Evolutionary conservation across 2,797 vertebrate genomes (phyloP), one percentile per base, ranked within the genome.

Genomic region (Loris lydekkerianus): DNA sequence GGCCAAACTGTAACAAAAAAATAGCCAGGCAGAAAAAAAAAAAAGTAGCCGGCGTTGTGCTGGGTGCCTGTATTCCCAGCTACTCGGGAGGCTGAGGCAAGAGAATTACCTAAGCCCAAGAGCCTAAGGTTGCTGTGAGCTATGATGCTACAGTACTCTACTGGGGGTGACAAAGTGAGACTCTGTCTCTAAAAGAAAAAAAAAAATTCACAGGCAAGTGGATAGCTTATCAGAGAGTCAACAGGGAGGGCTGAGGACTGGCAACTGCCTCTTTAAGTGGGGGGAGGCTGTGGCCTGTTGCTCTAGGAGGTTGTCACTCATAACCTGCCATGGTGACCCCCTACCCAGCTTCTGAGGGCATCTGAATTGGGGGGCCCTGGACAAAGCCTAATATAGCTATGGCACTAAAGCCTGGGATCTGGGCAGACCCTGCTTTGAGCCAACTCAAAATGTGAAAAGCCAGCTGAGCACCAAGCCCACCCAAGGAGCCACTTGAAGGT

Each of bases 331-430:
- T 9, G 31, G 23, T 10, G 75, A 89, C 70, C 73, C 73, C 80
- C 10, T 1, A n/a, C 63, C 86, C 10, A 15, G 78, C 6, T 65
- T 76, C 75, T 60, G 56, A 78, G 46, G 69, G 5, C 23, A 88
- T 53, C 88, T 83, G 86, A 85, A 76, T 34, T 18, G 60, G 37
- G 10, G n/a, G 80, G 27, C 29, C 18, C 31, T 17, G 31, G 77
- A 40, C 46, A 72, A 56, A 40, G 34, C 18, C 69, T 76, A 95
- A 34, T 58, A 78, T 10, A 80, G 31, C 53, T 49, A 27, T 76
- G 86, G 29, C 60, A 49, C 20, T 53, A 87, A 94, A 93, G 58
- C 31, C 58, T 91, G 80, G 60, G 69, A 72, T 67, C 90, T 60
- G 34, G 6, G 70, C 5, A 83, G 81, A 60, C 2, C 31, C 53